Evolutionary conservation across 2,797 vertebrate genomes (phyloP).

Genomic region (Enteromius unitaeniatus): DNA sequence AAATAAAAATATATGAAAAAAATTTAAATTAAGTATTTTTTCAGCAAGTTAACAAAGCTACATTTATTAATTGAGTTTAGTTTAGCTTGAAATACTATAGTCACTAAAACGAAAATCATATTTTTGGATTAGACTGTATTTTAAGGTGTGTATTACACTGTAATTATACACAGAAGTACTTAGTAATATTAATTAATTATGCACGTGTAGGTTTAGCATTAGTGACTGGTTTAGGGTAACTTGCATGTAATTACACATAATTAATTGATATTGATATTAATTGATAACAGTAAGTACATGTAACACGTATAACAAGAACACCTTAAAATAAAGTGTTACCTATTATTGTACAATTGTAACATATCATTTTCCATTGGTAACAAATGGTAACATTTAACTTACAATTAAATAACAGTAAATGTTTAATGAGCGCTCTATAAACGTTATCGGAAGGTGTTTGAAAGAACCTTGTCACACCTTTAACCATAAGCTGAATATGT

Average conservation of each 20-base stretch:
- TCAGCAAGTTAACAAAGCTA: background rate
- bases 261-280: too few species aligned
- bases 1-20: background rate
- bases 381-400: background rate
- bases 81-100: background rate
- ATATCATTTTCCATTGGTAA: background rate
- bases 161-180: too few species aligned
- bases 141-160: too few species aligned
- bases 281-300: too few species aligned
- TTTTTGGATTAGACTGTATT: too few species aligned
- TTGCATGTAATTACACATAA: too few species aligned
- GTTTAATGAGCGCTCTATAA: background rate
- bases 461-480: background rate
- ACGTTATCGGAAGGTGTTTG: background rate
- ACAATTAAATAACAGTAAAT: background rate
- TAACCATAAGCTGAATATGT: background rate
- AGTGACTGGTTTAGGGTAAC: too few species aligned
- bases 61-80: background rate
- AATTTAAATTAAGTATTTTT: too few species aligned
- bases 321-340: too few species aligned
- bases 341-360: background rate
- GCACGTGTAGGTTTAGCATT: too few species aligned
- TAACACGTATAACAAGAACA: too few species aligned
- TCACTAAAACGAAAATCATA: background rate
- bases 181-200: too few species aligned